These are phyloP conservation scores for Abramis brama DNA, from an alignment of 2,113 vertebrate genomes.

Conservation along the genomic window DNA sequence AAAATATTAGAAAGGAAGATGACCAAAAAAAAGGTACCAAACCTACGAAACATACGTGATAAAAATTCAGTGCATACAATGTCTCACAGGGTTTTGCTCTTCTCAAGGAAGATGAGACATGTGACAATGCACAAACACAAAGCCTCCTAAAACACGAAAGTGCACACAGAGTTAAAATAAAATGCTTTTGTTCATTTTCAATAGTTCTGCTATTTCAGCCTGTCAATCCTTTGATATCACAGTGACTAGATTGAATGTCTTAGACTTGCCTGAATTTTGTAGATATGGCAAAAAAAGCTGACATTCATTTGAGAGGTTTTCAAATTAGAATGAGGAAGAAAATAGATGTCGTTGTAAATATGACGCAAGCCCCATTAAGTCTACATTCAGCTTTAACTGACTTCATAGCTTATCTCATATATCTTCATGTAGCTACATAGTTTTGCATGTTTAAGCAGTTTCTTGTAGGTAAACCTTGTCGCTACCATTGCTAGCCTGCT, in stretches of 20 bases:
- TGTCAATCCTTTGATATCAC: slow-evolving; percentile 14
- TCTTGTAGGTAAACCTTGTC: slow-evolving; percentile 9
- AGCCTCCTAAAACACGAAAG: background rate
- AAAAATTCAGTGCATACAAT: slow-evolving; percentile 23
- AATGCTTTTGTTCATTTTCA: slow-evolving; percentile 11
- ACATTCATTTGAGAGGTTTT: slow-evolving; percentile 43
- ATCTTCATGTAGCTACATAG: slow-evolving; percentile 48
- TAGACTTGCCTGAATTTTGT: slow-evolving; percentile 16
- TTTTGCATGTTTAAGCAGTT: slow-evolving; percentile 45
- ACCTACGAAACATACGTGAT: background rate
- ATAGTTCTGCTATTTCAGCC: background rate
- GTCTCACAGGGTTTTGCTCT: slow-evolving; percentile 6
- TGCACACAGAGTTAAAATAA: background rate
- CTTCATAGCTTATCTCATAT: slow-evolving; percentile 29
- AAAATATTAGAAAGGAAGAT: background rate
- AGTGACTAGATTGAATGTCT: slow-evolving; percentile 5
- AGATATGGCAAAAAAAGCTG: slow-evolving; percentile 16
- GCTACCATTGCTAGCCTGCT: slow-evolving; percentile 50
- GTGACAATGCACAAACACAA: slow-evolving; percentile 13
- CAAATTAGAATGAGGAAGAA: background rate
- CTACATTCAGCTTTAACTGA: slow-evolving; percentile 43
- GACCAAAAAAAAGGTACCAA: background rate
- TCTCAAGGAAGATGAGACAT: background rate
- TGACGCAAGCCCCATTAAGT: slow-evolving; percentile 27
- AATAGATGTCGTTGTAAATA: slow-evolving; percentile 8